A percentile compares a stretch with the other conserved stretches of the same genome.
Conservation (phyloP, 2,888 invertebrate genomes). For the Lepidochrysops patricia region DNA sequence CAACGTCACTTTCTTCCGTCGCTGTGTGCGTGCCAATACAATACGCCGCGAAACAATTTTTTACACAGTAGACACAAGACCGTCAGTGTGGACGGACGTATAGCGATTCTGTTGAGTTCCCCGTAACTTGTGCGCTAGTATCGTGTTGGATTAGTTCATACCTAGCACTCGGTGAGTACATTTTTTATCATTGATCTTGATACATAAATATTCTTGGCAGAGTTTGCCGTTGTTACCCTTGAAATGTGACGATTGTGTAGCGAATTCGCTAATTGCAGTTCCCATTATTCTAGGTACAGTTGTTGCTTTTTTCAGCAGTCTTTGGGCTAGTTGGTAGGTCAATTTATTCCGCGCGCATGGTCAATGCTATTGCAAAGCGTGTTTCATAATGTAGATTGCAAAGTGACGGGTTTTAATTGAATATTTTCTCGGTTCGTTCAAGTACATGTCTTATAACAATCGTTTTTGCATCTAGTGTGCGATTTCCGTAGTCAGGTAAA, state of each 20-base stretch:
- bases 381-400: constrained; percentile 10
- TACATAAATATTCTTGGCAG: constrained; percentile 66
- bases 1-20: constrained; percentile 42
- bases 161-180: constrained; percentile 48
- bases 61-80: constrained; percentile 48
- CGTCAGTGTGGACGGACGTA: constrained; percentile 36
- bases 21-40: constrained; percentile 33
- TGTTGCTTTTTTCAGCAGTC: not conserved
- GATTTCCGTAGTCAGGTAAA: not conserved
- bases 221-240: constrained; percentile 45
- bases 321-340: not conserved
- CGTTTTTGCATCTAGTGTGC: not conserved
- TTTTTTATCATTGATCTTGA: constrained; percentile 44
- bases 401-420: constrained; percentile 9
- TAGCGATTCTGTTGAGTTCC: constrained; percentile 27
- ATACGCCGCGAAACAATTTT: constrained; percentile 38
- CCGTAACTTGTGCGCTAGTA: constrained; percentile 40
- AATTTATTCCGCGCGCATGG: constrained; percentile 10
- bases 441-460: not conserved
- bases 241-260: constrained; percentile 19
- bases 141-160: constrained; percentile 45
- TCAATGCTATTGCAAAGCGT: constrained; percentile 12
- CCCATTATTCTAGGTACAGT: not conserved
- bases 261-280: constrained; percentile 12
- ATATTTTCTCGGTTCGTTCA: not conserved